Evolutionary conservation across 2,113 vertebrate species (phyloP), one percentile per base, ranked within the genome.

Genomic region (Antigone vipio): DNA sequence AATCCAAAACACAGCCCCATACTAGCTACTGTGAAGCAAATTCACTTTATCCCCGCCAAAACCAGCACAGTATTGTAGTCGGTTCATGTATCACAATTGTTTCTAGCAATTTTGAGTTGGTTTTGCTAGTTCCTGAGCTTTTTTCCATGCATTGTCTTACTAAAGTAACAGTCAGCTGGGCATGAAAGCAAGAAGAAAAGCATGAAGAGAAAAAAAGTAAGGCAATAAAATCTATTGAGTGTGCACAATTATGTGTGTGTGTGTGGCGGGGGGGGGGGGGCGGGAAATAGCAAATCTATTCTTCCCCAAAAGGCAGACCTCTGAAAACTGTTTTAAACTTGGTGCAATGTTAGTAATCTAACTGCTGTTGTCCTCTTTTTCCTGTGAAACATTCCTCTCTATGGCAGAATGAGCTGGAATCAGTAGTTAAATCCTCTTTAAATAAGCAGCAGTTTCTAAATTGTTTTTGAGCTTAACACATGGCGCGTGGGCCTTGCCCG

Each of bases 351-450:
- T 71, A 63, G 22, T 83, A 74, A 91, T 75, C 49, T 74, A 71
- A 64, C 62, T 85, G 40, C 66, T 89, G 34, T 52, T 84, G 67
- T 92, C 47, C 60, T 60, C 59, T 94, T 85, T 83, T 77, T 89
- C 49, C n/a, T 75, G 85, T 9, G 53, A 85, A 95, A 75, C 0
- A 2, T 47, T 81, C 72, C 67, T 50, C 67, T 67, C 68, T 11
- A 12, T 40, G 44, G 80, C 66, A 95, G 94, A 97, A 92, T 35
- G 69, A 89, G 63, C 94, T 94, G 74, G 93, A 95, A 95, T 78
- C 60, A 58, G 87, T 67, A 80, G 68, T 92, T 92, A 95, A 97
- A 95, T 89, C 89, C 94, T 89, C 89, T 94, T 94, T 92, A 92
- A 89, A 95, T 34, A 84, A 95, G 80, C 89, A 92, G 73, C 62